phyloP scores from a whole-genome alignment of 2,888 invertebrate species.

The Rhamnusium bicolor region DNA sequence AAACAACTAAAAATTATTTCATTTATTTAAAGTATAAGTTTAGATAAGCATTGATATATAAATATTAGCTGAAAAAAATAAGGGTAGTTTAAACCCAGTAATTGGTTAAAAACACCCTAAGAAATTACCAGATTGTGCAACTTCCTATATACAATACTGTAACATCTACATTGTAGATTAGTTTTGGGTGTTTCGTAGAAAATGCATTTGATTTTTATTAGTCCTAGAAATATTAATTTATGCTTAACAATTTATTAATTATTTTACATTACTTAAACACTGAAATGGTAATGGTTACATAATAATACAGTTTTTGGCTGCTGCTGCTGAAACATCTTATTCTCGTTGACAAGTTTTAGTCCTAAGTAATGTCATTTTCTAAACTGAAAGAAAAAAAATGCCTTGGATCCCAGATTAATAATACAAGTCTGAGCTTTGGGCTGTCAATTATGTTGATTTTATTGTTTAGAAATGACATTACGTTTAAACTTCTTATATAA shows the following conservation, averaged over 20 bases:
- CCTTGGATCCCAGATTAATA: no score
- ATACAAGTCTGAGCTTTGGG: no score
- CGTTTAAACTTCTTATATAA: no score
- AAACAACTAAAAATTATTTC: no score
- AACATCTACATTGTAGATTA: conserved; percentile 27
- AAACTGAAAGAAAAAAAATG: no score
- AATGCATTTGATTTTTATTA: conserved; percentile 24
- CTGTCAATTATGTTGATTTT: no score
- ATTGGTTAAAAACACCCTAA: not conserved
- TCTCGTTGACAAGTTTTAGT: not conserved
- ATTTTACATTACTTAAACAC: conserved; percentile 17
- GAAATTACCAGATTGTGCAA: not conserved
- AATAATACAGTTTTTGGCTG: conserved; percentile 29
- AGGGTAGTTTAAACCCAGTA: no score
- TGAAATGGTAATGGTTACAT: conserved; percentile 4
- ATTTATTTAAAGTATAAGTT: no score
- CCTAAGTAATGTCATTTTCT: not conserved
- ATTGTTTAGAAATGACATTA: no score
- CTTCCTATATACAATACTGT: not conserved
- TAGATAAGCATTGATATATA: no score
- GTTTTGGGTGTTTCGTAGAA: conserved; percentile 25
- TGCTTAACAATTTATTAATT: conserved; percentile 17
- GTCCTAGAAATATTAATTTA: conserved; percentile 14
- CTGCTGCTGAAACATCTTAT: conserved; percentile 4
- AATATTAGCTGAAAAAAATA: no score